Conservation (phyloP, 2,888 invertebrate genomes). For the Sinohyriopsis cumingii region DNA sequence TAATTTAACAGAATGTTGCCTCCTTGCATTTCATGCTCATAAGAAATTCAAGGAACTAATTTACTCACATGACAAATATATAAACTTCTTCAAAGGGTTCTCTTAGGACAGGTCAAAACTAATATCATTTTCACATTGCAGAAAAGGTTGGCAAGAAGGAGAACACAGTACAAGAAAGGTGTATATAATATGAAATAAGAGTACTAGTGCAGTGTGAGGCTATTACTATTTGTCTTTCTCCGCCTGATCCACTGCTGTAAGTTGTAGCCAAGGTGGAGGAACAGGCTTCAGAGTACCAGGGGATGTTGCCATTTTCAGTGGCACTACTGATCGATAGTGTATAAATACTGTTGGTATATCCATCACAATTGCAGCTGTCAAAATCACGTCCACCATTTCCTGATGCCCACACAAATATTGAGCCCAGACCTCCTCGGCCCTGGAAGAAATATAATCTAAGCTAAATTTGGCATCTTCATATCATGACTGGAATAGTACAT, state of each 20-base stretch:
- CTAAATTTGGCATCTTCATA: too few relatives aligned
- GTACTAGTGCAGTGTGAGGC: conserved; percentile 20
- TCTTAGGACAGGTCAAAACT: too few relatives aligned
- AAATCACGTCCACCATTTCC: conserved; percentile 96
- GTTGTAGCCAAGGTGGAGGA: conserved; percentile 98
- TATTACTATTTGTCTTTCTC: conserved; percentile 75
- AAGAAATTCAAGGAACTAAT: too few relatives aligned
- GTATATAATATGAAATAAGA: neutral
- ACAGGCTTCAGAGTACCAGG: conserved; percentile 96
- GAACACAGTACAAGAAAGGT: too few relatives aligned
- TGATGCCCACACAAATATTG: conserved; percentile 99
- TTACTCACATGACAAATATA: too few relatives aligned
- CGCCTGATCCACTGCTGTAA: conserved; percentile 95
- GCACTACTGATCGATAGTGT: conserved; percentile 95
- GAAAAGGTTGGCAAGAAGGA: too few relatives aligned
- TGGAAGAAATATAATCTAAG: conserved; percentile 64
- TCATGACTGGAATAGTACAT: too few relatives aligned
- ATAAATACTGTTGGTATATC: conserved; percentile 99
- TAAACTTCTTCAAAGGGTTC: too few relatives aligned
- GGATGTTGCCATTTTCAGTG: conserved; percentile 80
- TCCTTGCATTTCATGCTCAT: too few relatives aligned
- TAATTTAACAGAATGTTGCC: too few relatives aligned
- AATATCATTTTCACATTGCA: too few relatives aligned
- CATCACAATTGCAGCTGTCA: conserved; percentile 97
- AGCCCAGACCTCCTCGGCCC: conserved; percentile 94